Base-by-base conservation (phyloP, 2,888 invertebrate species). In the Troides aeacus region DNA sequence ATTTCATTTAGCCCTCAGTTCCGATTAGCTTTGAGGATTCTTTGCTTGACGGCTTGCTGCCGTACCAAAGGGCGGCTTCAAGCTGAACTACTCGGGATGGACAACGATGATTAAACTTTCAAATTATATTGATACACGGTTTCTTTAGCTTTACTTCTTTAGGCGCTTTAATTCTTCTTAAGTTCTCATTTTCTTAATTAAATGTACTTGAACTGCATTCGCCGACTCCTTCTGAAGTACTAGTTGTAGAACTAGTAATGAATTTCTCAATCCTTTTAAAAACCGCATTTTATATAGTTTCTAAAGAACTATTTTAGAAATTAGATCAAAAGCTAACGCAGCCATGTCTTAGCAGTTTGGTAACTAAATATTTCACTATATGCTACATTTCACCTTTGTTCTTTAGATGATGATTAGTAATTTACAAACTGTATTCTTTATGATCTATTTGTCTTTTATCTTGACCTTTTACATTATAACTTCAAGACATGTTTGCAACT, bases 1-100 rank as follows among this genome's bases (percentile, higher is more conserved):
- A 94, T 97, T 76, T 94, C 96, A 72, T 94, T 99, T 89, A 98
- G 98, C 86, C 97, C 97, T 61, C 97, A 98, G 88, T 99, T 99
- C 90, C 94, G 99, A 74, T 94, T 97, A 73, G 98, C 98, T 62
- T 93, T 98, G 77, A 94, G 97, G 79, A 96, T 97, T 81, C 95
- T 98, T 83, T 98, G 97, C 90, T 93, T 97, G 92, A 97, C 97
- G 61, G 94, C 97, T 75, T 98, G 97, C 90, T 98, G 98, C 89
- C 95, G 97, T 78, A 95, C 96, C 81, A 96, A 97, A 86, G 95
- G 96, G 72, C 95, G 97, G 79, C 93, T 97, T 88, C 97, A 97
- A 87, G 96, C 96, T 74, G 97, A 97, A 89, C 94, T 97, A 72
- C 94, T 97, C 82, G 97, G 96, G 77, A 94, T 97, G 94, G 97